phyloP scores from a whole-genome alignment of 2,888 invertebrate species.

The Thymelicus lineola region DNA sequence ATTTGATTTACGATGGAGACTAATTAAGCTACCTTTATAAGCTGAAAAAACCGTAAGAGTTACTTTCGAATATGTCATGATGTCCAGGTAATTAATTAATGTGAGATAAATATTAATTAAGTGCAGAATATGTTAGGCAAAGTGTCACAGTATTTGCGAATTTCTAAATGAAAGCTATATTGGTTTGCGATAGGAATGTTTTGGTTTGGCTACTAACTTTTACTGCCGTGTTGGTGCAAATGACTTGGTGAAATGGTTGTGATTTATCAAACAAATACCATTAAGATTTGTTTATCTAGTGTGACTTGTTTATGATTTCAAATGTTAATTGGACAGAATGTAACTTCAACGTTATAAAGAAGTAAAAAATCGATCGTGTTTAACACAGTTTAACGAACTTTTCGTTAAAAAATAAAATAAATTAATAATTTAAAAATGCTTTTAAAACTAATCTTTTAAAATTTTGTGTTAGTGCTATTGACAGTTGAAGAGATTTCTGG shows the following conservation, averaged over 20 bases:
- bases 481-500: no score
- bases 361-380: neutral
- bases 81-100: neutral
- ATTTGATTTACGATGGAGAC: neutral
- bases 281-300: conserved; percentile 17
- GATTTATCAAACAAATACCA: conserved; percentile 26
- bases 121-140: neutral
- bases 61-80: neutral
- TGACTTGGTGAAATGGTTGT: conserved; percentile 23
- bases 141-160: conserved; percentile 12
- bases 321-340: conserved; percentile 26
- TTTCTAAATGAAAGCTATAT: conserved; percentile 26
- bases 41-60: neutral
- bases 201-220: conserved; percentile 16
- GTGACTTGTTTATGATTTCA: conserved; percentile 11
- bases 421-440: no score
- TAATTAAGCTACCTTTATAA: neutral
- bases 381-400: no score
- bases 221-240: conserved; percentile 17
- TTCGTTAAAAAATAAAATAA: no score
- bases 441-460: no score
- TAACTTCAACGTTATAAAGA: conserved; percentile 21
- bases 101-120: neutral
- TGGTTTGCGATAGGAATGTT: conserved; percentile 10
- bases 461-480: no score